Base-by-base conservation (phyloP, 2,797 vertebrate species). In the Hippocampus kuda region DNA sequence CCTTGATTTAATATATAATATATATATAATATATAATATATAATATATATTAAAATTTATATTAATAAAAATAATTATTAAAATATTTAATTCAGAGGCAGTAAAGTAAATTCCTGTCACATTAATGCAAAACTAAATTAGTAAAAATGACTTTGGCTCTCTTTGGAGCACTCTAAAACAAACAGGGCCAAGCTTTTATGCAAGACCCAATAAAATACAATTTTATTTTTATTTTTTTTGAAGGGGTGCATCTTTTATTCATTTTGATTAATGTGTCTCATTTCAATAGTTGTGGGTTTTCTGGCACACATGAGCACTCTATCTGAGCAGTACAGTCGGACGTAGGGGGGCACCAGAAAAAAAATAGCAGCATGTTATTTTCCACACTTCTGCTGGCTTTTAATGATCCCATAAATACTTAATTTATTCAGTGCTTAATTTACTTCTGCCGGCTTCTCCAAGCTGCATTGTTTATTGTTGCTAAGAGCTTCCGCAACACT, bases 401-500 rank as follows among this genome's bases (percentile, higher is more conserved):
- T 61, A 15, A 38, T 61, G 59, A 61, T 61, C 59, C 16, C 30
- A 61, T 34, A 61, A 34, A 34, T 30, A 9, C 16, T 9, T 61
- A 34, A 61, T 61, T 61, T 61, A 61, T 61, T 61, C 59, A 34
- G 59, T 16, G 30, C 59, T 61, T 61, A 30, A 61, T 38, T 61
- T 61, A 61, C 22, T 61, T 61, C 16, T 8, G 30, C 18, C 18
- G 11, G 59, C 59, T 18, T 61, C 59, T 61, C 15, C 26, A 27
- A 20, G 59, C 30, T 10, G 59, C 18, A 34, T 61, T 38, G 59
- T 60, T 60, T 60, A 30, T 60, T 61, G 30, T 38, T 61, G 59
- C 59, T 34, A 34, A 61, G 27, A 20, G 59, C 59, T 34, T 38
- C 8, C 7, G 27, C 30, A 22, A 61, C 16, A 61, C 59, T 61